phyloP scores from a whole-genome alignment of 2,113 vertebrate genomes.

The Colius striatus region DNA sequence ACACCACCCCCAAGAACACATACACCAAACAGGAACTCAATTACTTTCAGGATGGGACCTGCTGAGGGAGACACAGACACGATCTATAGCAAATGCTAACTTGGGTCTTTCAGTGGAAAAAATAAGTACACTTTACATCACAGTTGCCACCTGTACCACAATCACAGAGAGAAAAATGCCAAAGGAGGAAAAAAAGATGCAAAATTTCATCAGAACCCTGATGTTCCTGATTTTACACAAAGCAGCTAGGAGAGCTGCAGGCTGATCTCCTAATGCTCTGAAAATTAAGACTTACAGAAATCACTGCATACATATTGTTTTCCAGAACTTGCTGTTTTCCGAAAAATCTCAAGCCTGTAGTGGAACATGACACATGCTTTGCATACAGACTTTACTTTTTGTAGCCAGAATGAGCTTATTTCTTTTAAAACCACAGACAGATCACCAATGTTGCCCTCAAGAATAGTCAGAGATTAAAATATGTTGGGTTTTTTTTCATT shows the following conservation, averaged over 20 bases:
- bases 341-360: not conserved
- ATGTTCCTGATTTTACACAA: conserved; percentile 18
- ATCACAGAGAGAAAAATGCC: not conserved
- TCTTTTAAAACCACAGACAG: conserved; percentile 15
- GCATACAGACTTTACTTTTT: not conserved
- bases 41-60: conserved; percentile 10
- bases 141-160: not conserved
- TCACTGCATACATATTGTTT: not conserved
- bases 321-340: conserved; percentile 2
- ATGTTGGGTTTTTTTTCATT: not conserved
- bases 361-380: not conserved
- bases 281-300: conserved; percentile 50
- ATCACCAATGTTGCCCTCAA: conserved; percentile 16
- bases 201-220: conserved; percentile 34
- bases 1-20: not conserved
- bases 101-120: not conserved
- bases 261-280: conserved; percentile 40
- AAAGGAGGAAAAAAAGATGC: not conserved
- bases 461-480: conserved; percentile 3
- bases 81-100: not conserved
- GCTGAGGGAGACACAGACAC: conserved; percentile 5
- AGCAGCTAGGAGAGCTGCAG: conserved; percentile 35
- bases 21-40: not conserved
- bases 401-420: not conserved
- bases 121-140: not conserved